A percentile compares a stretch with the other conserved stretches of the same genome.
phyloP scores from a whole-genome alignment of 2,888 invertebrate species.

The Acrobeloides nanus region DNA sequence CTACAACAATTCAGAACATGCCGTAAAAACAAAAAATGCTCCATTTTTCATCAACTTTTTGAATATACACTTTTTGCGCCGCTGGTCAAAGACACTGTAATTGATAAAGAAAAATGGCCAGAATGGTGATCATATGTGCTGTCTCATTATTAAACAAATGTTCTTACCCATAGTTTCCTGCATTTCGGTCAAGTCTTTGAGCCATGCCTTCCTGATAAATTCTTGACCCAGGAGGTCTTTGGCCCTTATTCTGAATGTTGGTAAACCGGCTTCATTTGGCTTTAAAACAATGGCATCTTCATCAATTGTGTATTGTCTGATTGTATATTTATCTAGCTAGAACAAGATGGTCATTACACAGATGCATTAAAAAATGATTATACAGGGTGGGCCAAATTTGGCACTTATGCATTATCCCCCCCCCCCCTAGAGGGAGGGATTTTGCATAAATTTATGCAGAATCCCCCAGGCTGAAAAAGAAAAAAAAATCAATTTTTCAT shows the following conservation, averaged over 20 bases:
- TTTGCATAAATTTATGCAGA: no score
- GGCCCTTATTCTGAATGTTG: constrained; percentile 42
- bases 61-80: no score
- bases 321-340: constrained; percentile 54
- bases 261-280: constrained; percentile 44
- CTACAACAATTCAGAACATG: no score
- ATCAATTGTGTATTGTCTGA: constrained; percentile 53
- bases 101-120: no score
- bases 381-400: constrained; percentile 5
- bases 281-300: constrained; percentile 45
- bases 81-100: no score
- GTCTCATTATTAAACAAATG: no score
- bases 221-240: constrained; percentile 34
- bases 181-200: constrained; percentile 54
- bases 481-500: constrained; percentile 3
- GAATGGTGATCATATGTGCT: no score
- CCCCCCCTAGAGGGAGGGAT: no score
- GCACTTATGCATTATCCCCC: no score
- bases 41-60: no score
- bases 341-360: no score
- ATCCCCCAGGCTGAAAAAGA: constrained; percentile 6
- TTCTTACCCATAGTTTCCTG: constrained; percentile 53
- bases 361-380: background rate
- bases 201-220: constrained; percentile 55
- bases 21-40: no score